Evolutionary conservation across 2,113 vertebrate genomes (phyloP).

Genomic region (Istiophorus platypterus): DNA sequence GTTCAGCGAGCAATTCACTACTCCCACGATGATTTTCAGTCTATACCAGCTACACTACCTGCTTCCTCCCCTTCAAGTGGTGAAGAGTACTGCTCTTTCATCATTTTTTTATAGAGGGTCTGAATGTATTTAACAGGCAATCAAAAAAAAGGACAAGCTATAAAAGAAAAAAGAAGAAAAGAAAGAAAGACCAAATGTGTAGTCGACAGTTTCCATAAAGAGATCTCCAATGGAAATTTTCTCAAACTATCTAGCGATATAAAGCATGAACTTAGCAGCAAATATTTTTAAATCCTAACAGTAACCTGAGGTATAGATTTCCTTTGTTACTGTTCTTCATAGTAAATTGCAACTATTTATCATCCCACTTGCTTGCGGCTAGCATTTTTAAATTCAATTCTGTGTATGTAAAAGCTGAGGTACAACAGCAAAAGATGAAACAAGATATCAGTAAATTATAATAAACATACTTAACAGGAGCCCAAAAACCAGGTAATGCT

Average conservation of each 20-base stretch:
- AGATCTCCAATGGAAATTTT: too few relatives aligned
- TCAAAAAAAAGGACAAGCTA: neutral
- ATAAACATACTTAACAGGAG: neutral
- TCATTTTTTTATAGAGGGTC: neutral
- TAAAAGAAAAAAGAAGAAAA: neutral
- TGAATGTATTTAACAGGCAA: neutral
- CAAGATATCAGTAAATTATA: neutral
- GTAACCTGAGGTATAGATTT: too few relatives aligned
- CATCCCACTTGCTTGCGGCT: neutral
- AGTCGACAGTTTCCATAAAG: too few relatives aligned
- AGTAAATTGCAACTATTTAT: neutral
- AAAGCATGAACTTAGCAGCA: neutral
- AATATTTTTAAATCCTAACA: neutral
- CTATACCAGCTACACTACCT: neutral
- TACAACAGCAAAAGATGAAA: neutral
- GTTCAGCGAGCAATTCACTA: too few relatives aligned
- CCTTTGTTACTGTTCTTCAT: neutral
- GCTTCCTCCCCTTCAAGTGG: neutral
- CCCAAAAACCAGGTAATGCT: neutral
- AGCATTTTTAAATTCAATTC: too few relatives aligned
- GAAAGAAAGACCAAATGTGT: too few relatives aligned
- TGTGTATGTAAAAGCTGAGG: too few relatives aligned
- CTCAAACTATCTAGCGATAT: neutral
- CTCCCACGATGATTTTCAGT: neutral
- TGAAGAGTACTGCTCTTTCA: neutral